Evolutionary conservation across 1,140 invertebrate genomes (phyloP).

Genomic region (Antheraea mylitta): DNA sequence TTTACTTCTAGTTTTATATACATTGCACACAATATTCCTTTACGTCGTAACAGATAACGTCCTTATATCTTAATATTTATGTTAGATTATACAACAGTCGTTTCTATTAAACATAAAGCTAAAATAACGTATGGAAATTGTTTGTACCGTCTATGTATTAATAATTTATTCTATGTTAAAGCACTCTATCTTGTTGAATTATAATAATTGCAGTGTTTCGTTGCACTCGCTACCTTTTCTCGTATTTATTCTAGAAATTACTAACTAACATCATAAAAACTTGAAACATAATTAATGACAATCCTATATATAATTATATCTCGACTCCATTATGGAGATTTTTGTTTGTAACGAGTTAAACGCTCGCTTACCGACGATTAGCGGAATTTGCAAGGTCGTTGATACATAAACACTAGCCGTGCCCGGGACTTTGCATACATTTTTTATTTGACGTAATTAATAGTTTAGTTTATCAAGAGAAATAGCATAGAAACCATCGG

Average conservation of each 20-base stretch:
- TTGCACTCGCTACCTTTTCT: conserved; percentile 30
- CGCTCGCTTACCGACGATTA: neutral
- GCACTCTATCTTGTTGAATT: conserved; percentile 39
- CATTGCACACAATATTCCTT: no score
- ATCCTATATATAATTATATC: conserved; percentile 72
- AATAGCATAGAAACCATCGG: no score
- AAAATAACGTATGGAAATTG: neutral
- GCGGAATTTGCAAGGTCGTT: no score
- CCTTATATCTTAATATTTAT: no score
- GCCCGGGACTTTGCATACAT: no score
- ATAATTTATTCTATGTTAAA: conserved; percentile 14
- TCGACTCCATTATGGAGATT: neutral
- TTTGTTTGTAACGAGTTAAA: neutral
- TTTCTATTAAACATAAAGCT: no score
- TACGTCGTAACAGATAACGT: no score
- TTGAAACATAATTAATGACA: conserved; percentile 61
- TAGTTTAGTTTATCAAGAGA: no score
- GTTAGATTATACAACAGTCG: no score
- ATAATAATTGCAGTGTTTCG: conserved; percentile 44
- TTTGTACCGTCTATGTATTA: neutral
- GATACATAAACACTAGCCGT: no score
- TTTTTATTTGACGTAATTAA: no score
- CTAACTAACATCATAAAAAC: conserved; percentile 59
- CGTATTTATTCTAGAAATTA: conserved; percentile 58
- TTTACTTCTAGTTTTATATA: no score